Evolutionary conservation across 1,140 invertebrate genomes (phyloP), one percentile per base, ranked within the genome.

Genomic region (Platorchestia sp.): DNA sequence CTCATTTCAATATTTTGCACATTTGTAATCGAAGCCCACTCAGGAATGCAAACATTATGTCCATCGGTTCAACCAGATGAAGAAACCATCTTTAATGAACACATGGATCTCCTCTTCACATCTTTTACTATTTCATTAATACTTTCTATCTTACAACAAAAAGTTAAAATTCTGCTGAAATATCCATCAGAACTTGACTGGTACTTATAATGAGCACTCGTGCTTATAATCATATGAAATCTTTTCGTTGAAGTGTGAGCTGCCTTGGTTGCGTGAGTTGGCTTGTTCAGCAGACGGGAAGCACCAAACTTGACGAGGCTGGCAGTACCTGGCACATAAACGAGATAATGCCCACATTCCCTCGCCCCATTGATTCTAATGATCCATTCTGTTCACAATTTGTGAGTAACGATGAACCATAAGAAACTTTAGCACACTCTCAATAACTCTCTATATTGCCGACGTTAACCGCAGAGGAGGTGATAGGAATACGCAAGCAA

Each of bases 341-440:
- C 5, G n/a, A 42, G 87, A 89, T 89, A 89, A 89, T 89, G 87
- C 43, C 10, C 87, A 44, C 87, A 44, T 89, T 89, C 43, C 43
- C 5, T 10, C 22, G 87, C 87, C 87, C 41, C 87, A 42, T 89
- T 89, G 87, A 89, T 42, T 89, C 87, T 89, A 89, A 89, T 89
- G 87, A 89, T 89, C 87, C 87, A 89, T 89, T 89, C 87, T 89
- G 41, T 44, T 89, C 87, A 89, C 87, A 89, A 89, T 89, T 89
- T 89, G 87, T 89, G 87, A 89, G 87, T 89, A 89, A 89, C 87
- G 87, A 89, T 89, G 87, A 89, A 44, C 87, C 43, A 89, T 89
- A 89, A 89, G 87, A 42, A 89, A 89, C 43, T 89, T 89, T 89
- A 89, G 87, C n/a, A 44, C 87, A 89, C 87, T 89, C 87, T 89